phyloP scores from a whole-genome alignment of 35 echinoderm and acorn worm species.

The Heliocidaris erythrogramma region DNA sequence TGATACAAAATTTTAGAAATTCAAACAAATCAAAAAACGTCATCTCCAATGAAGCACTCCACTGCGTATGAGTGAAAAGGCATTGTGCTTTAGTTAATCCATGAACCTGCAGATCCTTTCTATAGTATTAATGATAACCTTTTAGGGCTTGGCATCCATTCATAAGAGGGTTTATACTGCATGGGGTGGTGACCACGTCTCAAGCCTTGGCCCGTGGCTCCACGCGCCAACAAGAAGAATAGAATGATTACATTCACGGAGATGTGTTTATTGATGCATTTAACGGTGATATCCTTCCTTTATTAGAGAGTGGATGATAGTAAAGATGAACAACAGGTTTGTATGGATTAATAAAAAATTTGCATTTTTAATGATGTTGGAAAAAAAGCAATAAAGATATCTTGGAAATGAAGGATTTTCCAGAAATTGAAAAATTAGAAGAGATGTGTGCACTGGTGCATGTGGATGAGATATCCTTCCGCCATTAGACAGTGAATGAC shows the following conservation, averaged over 20 bases:
- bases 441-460: background rate
- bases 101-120: background rate
- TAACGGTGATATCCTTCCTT: background rate
- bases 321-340: background rate
- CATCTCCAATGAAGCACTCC: background rate
- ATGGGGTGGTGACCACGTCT: background rate
- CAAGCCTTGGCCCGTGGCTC: background rate
- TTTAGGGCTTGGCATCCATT: background rate
- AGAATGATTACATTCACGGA: background rate
- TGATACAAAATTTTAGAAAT: background rate
- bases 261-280: background rate
- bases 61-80: conserved; percentile 1
- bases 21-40: background rate
- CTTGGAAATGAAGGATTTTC: background rate
- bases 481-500: no score
- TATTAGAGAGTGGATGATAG: background rate
- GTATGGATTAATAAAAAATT: background rate
- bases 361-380: background rate
- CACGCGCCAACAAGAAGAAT: background rate
- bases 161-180: background rate
- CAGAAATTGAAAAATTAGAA: background rate
- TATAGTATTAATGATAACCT: background rate
- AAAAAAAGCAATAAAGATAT: background rate
- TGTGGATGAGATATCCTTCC: background rate
- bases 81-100: background rate